Evolutionary conservation across 2,113 vertebrate species (phyloP), one percentile per base, ranked within the genome.

Genomic region (Ardeotis arabs): DNA sequence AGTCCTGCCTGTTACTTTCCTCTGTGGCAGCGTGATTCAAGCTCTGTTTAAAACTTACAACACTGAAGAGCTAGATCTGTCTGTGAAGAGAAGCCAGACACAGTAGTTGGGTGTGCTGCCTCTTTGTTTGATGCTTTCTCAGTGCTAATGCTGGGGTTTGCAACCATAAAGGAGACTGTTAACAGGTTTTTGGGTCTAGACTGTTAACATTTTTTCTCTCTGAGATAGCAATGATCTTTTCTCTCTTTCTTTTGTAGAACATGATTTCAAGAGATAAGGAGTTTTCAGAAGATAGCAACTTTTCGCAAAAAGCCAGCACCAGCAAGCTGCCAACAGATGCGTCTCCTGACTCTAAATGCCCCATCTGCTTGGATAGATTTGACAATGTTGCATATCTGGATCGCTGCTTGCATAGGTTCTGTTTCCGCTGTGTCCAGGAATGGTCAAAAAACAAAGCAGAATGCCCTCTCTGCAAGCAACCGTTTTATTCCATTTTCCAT

Each of bases 361-460:
- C 99, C 35, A 99, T 99, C 95, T 99, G 99, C 94, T 98, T 99
- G 97, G 99, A 99, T n/a, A 96, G 91, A 35, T 99, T 99, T 94
- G 98, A 99, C 97, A 99, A 99, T 29, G 98, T 99, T 64, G 98
- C 99, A 0, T 99, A 99, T 74, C 97, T 99, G 27, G 99, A 99
- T 94, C 96, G 98, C 59, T 99, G 99, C 94, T 98, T 99, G 63
- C 99, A 99, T 69, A 99, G 98, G 78, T 99, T 99, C 96, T 99
- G 99, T 91, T 99, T 99, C 95, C 98, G 98, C 31, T 99, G 99
- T 95, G 99, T 99, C 78, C 98, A 99, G 5, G 99, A 99, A 85
- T 99, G 99, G 99, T 99, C 99, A 49, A 99, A 99, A 95, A 99
- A 99, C 98, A 99, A 99, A 98, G 99, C 99, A 4, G 99, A 99